Base-by-base conservation (phyloP, 2,797 vertebrate species). In the Amphiprion clarkii region DNA sequence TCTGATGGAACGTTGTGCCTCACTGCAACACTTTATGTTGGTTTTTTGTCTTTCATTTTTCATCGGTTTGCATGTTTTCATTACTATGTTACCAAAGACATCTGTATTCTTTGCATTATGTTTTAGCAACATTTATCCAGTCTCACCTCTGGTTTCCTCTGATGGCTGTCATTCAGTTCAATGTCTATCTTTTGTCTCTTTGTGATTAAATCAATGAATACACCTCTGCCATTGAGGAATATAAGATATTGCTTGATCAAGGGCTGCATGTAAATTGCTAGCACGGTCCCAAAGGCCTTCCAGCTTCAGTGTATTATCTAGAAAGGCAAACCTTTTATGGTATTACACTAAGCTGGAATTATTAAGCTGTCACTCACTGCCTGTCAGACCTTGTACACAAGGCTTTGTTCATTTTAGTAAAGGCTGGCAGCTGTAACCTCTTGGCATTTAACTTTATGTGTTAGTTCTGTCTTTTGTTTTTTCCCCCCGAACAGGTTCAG, bases 351-450 rank as follows among this genome's bases (percentile, higher is more conserved):
- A 83, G 60, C 79, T 81, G 74, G 58, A 79, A 83, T 80, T 23
- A 86, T 86, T 69, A 86, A 85, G 63, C 82, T 87, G 87, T 91
- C 87, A 84, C 57, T 91, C 87, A 81, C 63, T 44, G 69, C 8
- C 68, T 79, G 80, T 74, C 82, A 82, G 72, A 68, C 67, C 13
- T 1, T 39, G 36, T 66, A 61, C 59, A 73, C 53, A 67, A 62
- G 71, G 71, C 52, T 86, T 83, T 86, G 53, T 80, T 90, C 70
- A 52, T 79, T 69, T 65, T 21, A 59, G 51, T 23, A 17, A 29
- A 49, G 42, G 39, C 42, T 67, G 66, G 76, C 63, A 74, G 71
- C 62, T 48, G 65, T 55, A 70, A 51, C 54, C 44, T 81, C 56
- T 33, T 71, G 61, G 51, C 74, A 76, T 82, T 86, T 51, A 56